Evolutionary conservation across 2,888 invertebrate species (phyloP).

Genomic region (Tetheella fluctuosa): DNA sequence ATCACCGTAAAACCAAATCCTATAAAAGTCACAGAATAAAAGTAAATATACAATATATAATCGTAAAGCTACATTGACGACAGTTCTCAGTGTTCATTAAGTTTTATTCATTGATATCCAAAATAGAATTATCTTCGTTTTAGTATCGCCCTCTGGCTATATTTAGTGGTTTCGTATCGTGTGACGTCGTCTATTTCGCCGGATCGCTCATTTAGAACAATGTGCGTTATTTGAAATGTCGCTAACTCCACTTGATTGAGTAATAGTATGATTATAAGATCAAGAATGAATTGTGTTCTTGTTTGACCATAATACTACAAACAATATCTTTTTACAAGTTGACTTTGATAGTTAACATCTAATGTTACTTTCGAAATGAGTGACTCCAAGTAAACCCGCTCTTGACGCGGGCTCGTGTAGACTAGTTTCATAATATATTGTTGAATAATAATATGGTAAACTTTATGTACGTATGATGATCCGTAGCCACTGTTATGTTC

Average conservation of each 20-base stretch:
- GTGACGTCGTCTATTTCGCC: not conserved
- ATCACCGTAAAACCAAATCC: too few species aligned
- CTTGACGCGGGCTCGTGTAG: conserved; percentile 41
- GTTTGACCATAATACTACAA: not conserved
- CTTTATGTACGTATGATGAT: conserved; percentile 53
- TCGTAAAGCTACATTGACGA: too few species aligned
- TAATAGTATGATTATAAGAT: conserved; percentile 14
- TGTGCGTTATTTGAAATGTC: not conserved
- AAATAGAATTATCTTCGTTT: too few species aligned
- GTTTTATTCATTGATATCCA: too few species aligned
- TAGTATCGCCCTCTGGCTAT: too few species aligned
- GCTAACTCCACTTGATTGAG: not conserved
- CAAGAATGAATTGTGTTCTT: not conserved
- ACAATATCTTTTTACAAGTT: conserved; percentile 25
- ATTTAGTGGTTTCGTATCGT: too few species aligned
- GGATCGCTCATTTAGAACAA: conserved; percentile 6
- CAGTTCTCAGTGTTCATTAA: too few species aligned
- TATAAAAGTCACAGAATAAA: too few species aligned
- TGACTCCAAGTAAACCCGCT: conserved; percentile 44
- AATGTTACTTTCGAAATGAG: conserved; percentile 47
- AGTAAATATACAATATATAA: too few species aligned
- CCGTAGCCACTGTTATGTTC: conserved; percentile 48
- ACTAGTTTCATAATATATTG: conserved; percentile 40
- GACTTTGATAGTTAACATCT: conserved; percentile 41
- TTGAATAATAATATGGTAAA: conserved; percentile 50